A percentile compares a stretch with the other conserved stretches of the same genome.
Evolutionary conservation across 37 sponge, comb jelly and placozoan genomes (phyloP).

Genomic region (Chondrilla cf. caribensis): DNA sequence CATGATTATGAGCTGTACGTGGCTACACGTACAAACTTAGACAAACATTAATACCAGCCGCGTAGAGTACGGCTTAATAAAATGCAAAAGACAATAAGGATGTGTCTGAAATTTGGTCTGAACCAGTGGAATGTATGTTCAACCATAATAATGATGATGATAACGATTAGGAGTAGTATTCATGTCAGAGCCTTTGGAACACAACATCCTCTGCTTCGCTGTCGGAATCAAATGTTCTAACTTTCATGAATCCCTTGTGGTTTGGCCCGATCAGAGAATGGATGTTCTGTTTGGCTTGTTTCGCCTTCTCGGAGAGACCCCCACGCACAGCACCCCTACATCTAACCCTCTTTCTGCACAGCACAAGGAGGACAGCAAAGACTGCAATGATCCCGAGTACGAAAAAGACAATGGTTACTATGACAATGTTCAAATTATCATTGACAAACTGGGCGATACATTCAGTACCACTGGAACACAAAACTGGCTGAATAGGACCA

Average conservation of each 20-base stretch:
- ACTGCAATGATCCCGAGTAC: not conserved
- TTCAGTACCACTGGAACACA: not conserved
- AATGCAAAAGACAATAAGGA: no score
- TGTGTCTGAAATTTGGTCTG: no score
- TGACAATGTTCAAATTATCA: not conserved
- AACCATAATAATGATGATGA: no score
- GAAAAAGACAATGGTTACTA: not conserved
- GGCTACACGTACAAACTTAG: not conserved
- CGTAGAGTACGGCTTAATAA: no score
- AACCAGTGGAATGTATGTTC: no score
- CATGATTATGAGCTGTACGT: not conserved
- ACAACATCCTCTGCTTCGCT: slow-evolving; percentile 53
- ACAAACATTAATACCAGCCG: not conserved
- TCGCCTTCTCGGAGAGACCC: not conserved
- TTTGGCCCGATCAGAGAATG: slow-evolving; percentile 51
- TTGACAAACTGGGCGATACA: not conserved
- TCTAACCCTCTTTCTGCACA: not conserved
- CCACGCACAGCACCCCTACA: not conserved
- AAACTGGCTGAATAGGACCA: not conserved
- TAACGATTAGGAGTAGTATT: no score
- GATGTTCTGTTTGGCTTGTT: slow-evolving; percentile 23
- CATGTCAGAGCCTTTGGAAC: not conserved
- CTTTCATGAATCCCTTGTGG: slow-evolving; percentile 48
- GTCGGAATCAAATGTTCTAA: slow-evolving; percentile 66
- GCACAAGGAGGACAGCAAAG: not conserved